phyloP scores from a whole-genome alignment of 2,888 invertebrate species.

The Metacarcinus magister region DNA sequence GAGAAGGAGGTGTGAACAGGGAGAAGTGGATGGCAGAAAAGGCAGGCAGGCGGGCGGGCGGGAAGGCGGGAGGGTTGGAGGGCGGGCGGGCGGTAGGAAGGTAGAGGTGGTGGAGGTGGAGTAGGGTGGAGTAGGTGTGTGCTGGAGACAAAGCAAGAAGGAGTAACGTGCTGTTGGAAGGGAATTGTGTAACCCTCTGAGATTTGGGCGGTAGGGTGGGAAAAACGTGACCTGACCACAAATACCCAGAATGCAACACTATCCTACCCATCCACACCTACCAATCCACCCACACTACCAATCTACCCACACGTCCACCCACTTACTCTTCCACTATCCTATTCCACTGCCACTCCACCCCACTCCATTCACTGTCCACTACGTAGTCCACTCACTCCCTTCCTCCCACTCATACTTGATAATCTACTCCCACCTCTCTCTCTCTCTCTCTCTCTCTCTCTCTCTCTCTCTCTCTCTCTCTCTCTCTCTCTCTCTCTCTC shows the following conservation, averaged over 20 bases:
- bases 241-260: background rate
- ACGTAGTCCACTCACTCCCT: background rate
- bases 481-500: slow-evolving; percentile 34
- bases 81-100: background rate
- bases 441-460: background rate
- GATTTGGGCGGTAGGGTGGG: slow-evolving; percentile 1
- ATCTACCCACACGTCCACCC: background rate
- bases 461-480: slow-evolving; percentile 37
- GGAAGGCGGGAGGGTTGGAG: background rate
- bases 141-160: background rate
- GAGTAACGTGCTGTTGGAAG: background rate
- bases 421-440: background rate
- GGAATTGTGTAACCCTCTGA: slow-evolving; percentile 27
- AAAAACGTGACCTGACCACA: background rate
- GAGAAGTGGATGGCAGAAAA: background rate
- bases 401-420: background rate
- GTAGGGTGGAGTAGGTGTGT: too few species aligned
- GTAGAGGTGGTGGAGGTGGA: background rate
- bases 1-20: too few species aligned
- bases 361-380: background rate
- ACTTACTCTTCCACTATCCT: background rate
- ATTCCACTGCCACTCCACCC: background rate
- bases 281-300: background rate
- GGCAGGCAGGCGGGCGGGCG: background rate
- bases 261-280: background rate